Evolutionary conservation across 2,113 vertebrate species (phyloP).

Genomic region (Quiscalus mexicanus): DNA sequence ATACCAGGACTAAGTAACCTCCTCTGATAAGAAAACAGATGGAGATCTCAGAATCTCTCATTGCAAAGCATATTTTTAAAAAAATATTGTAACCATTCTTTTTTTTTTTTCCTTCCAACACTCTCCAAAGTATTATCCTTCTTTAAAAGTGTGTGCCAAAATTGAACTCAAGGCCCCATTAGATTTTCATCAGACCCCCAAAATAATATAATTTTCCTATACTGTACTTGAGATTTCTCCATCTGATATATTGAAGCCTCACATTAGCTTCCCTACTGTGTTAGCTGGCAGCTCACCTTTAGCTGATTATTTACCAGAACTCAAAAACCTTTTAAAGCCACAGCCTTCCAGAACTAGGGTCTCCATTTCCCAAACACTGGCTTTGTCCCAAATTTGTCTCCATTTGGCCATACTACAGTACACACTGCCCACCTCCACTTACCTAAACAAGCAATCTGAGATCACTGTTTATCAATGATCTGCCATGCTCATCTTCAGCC

Average conservation of each 20-base stretch:
- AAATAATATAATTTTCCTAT: not conserved
- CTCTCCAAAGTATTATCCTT: not conserved
- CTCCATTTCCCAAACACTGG: not conserved
- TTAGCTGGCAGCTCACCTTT: not conserved
- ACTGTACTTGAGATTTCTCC: not conserved
- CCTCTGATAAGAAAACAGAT: slow-evolving; percentile 53
- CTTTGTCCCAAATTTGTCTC: not conserved
- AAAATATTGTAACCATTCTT: not conserved
- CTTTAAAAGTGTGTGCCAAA: not conserved
- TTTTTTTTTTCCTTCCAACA: not conserved
- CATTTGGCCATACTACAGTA: not conserved
- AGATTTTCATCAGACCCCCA: not conserved
- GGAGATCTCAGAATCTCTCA: slow-evolving; percentile 27
- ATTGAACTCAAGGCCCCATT: not conserved
- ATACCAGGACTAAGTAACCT: not conserved
- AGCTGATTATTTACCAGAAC: not conserved
- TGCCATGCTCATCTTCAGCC: not conserved
- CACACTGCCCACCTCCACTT: not conserved
- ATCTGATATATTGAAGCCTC: not conserved
- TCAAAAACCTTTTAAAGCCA: not conserved
- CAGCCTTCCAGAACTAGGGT: not conserved
- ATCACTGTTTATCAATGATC: not conserved
- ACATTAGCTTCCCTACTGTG: not conserved
- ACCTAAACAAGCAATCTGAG: not conserved
- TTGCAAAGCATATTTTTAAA: not conserved